These are phyloP conservation scores for Iguana delicatissima DNA, from an alignment of 2,797 vertebrate species.

Conservation along the genomic window DNA sequence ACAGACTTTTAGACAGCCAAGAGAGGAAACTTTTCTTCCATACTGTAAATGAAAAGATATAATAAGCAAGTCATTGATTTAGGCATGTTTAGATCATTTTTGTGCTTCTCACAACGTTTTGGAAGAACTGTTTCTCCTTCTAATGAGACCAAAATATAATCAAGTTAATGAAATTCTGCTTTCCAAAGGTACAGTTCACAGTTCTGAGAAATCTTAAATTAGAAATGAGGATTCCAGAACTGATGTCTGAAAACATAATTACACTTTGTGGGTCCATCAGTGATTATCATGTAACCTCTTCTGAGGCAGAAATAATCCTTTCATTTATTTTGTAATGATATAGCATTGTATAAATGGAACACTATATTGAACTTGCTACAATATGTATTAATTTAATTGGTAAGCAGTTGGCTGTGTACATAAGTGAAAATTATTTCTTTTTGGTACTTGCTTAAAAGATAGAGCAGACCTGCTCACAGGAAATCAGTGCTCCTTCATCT, in stretches of 20 bases:
- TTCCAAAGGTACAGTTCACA: constrained; percentile 45
- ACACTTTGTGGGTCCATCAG: constrained; percentile 57
- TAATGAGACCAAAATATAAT: constrained; percentile 53
- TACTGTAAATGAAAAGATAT: constrained; percentile 56
- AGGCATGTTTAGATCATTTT: constrained; percentile 64
- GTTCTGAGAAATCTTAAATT: constrained; percentile 43
- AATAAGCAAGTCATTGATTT: constrained; percentile 65
- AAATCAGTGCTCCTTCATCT: constrained; percentile 23
- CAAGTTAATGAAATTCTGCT: constrained; percentile 59
- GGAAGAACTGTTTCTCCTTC: constrained; percentile 68
- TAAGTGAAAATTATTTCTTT: constrained; percentile 21
- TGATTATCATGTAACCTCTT: constrained; percentile 61
- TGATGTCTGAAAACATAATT: constrained; percentile 57
- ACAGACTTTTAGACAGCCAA: constrained; percentile 62
- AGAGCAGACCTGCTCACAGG: constrained; percentile 28
- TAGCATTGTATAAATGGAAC: constrained; percentile 36
- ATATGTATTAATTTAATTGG: constrained; percentile 46
- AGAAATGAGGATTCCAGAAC: constrained; percentile 63
- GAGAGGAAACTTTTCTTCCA: constrained; percentile 62
- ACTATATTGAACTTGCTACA: constrained; percentile 55
- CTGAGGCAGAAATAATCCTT: constrained; percentile 64
- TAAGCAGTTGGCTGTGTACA: constrained; percentile 53
- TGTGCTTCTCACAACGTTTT: constrained; percentile 68
- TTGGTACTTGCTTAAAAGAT: constrained; percentile 26
- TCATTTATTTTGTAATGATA: constrained; percentile 54